Evolutionary conservation across 2,888 invertebrate genomes (phyloP).

Genomic region (Caenorhabditis sp.): DNA sequence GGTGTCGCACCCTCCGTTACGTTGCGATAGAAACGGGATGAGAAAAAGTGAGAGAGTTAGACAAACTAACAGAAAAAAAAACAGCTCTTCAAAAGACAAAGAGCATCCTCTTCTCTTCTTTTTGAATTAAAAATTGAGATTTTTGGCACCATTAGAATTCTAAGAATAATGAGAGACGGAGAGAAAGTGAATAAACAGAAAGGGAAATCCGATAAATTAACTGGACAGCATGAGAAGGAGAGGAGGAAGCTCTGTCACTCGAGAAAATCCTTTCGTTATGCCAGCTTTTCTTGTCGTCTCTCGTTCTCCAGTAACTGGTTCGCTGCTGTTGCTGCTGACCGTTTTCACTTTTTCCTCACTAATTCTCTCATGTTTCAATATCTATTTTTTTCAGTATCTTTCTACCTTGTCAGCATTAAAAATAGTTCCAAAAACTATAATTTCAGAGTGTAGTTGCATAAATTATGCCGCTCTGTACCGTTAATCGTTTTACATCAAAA

Average conservation of each 20-base stretch:
- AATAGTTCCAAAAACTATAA: slow-evolving; percentile 49
- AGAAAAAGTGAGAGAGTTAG: slow-evolving; percentile 16
- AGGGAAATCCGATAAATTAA: slow-evolving; percentile 29
- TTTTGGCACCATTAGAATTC: not conserved
- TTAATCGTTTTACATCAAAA: slow-evolving; percentile 14
- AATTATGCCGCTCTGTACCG: slow-evolving; percentile 4
- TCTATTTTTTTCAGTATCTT: not conserved
- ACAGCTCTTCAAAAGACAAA: not conserved
- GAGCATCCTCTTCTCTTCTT: not conserved
- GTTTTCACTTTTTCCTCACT: slow-evolving; percentile 28
- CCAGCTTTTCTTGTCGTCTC: slow-evolving; percentile 14
- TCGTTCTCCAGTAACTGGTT: slow-evolving; percentile 42
- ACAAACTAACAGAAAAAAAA: slow-evolving; percentile 21
- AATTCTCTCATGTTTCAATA: slow-evolving; percentile 32
- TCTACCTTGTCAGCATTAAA: not conserved
- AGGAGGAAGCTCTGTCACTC: slow-evolving; percentile 3
- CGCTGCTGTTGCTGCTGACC: too few species aligned
- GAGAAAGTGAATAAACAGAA: slow-evolving; percentile 32
- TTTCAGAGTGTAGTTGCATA: slow-evolving; percentile 15
- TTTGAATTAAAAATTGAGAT: slow-evolving; percentile 1
- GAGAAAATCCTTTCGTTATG: slow-evolving; percentile 21
- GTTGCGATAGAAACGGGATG: slow-evolving; percentile 45
- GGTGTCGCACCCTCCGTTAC: not conserved
- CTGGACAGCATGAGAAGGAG: slow-evolving; percentile 16
- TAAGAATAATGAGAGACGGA: not conserved